Percentiles rank a stretch among this genome's conserved stretches.
Evolutionary conservation across 2,113 vertebrate genomes (phyloP).

Genomic region (Piprites chloris): DNA sequence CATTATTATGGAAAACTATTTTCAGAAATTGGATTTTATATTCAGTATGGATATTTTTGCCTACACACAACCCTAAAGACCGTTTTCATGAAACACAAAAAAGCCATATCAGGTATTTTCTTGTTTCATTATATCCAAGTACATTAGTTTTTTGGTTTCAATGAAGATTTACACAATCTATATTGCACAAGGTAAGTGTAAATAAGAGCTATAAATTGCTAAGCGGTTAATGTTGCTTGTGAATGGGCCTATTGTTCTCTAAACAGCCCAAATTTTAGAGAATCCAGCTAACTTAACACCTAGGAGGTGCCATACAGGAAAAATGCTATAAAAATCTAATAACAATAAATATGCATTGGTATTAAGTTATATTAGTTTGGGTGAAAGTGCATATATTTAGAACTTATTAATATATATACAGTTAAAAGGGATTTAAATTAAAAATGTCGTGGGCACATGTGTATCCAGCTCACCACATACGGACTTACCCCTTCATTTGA

Average conservation of each 20-base stretch:
- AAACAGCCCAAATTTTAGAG: constrained; percentile 40
- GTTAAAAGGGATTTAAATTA: constrained; percentile 16
- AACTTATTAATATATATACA: constrained; percentile 29
- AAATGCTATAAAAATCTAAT: constrained; percentile 69
- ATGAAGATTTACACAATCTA: constrained; percentile 49
- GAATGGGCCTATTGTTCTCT: constrained; percentile 66
- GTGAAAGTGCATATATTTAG: constrained; percentile 41
- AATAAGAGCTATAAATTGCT: constrained; percentile 68
- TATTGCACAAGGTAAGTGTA: constrained; percentile 61
- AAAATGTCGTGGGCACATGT: background rate
- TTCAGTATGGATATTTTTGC: background rate
- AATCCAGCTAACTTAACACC: constrained; percentile 31
- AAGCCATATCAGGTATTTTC: background rate
- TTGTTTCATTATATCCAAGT: constrained; percentile 28
- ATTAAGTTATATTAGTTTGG: constrained; percentile 44
- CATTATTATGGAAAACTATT: background rate
- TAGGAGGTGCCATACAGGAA: constrained; percentile 51
- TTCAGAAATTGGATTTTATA: background rate
- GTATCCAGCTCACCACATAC: background rate
- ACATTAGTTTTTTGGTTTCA: constrained; percentile 36
- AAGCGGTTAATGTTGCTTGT: constrained; percentile 22
- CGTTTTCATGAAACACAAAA: constrained; percentile 33
- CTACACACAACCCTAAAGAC: background rate
- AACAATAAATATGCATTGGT: constrained; percentile 53
- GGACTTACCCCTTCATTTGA: background rate